A percentile compares a stretch with the other conserved stretches of the same genome.
Conservation (phyloP, 2,113 vertebrate species). For the Tinamus guttatus region DNA sequence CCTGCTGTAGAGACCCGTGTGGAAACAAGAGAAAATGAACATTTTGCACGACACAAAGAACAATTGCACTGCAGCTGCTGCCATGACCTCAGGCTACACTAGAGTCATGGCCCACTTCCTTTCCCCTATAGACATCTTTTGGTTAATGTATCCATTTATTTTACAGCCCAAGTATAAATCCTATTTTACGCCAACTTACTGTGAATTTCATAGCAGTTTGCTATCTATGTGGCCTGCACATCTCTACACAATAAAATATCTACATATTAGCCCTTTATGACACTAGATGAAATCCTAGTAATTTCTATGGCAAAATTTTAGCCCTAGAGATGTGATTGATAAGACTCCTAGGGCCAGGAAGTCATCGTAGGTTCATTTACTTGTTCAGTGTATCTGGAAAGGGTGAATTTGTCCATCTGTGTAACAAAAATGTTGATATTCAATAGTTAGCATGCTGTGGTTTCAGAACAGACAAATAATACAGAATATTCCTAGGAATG, state of each 20-base stretch:
- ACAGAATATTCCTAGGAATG: neutral
- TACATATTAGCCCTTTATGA: neutral
- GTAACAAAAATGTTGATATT: neutral
- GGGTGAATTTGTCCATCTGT: neutral
- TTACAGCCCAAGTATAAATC: conserved; percentile 44
- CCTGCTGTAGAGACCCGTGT: neutral
- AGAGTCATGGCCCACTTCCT: conserved; percentile 25
- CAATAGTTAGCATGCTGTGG: neutral
- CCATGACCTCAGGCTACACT: conserved; percentile 17
- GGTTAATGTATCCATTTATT: conserved; percentile 39
- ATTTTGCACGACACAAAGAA: conserved; percentile 26
- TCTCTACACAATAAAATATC: neutral
- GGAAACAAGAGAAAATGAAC: conserved; percentile 32
- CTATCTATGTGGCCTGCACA: neutral
- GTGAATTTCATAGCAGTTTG: neutral
- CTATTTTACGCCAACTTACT: conserved; percentile 17
- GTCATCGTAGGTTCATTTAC: neutral
- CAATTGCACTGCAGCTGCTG: conserved; percentile 56
- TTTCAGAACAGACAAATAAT: neutral
- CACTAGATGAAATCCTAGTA: neutral
- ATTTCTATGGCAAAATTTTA: neutral
- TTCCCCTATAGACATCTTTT: conserved; percentile 28
- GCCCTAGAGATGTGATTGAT: neutral
- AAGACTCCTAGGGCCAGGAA: neutral
- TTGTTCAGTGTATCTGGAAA: neutral